Base-by-base conservation (phyloP, 2,113 vertebrate genomes). In the Zingel zingel region DNA sequence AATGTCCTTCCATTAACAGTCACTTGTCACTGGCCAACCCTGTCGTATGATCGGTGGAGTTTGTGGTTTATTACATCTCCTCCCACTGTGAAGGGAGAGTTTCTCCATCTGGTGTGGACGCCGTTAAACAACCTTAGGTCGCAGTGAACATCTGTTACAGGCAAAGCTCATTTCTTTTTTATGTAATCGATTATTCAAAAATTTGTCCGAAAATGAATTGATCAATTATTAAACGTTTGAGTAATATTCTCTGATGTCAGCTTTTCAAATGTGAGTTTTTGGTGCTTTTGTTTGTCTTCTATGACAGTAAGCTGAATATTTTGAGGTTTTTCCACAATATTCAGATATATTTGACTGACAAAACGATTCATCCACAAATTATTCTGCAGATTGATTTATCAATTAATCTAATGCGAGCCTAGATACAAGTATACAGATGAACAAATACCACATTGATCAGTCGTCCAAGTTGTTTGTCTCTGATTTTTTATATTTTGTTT, bases 21-120 rank as follows among this genome's bases (percentile, higher is more conserved):
- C 14, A 27, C 74, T 73, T 9, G 39, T 27, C 39, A 23, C 58
- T 23, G 67, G 54, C 48, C 25, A 16, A 7, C 47, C 11, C 18
- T 1, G n/a, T n/a, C 50, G 11, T 80, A 25, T 65, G 63, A 77
- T 69, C 67, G 67, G 68, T 59, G 68, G 66, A 50, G 33, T 72
- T 88, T 74, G 3, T 33, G 64, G 6, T 83, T 83, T 86, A 74
- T 66, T 67, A 57, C 23, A 3, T 47, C 63, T 67, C 57, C 50
- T 63, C 54, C 78, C 12, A 12, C 68, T 33, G 87, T 4, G 72
- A 71, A 43, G 15, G 12, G 2, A 11, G 76, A 59, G 80, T 65
- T 36, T 53, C 74, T 67, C 84, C 77, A 79, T 83, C 86, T 88
- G 83, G 43, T 10, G 0, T 6, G 45, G 77, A 43, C 43, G 30